These are phyloP conservation scores for Pterocles gutturalis DNA, from an alignment of 2,113 vertebrate species.

Conservation along the genomic window DNA sequence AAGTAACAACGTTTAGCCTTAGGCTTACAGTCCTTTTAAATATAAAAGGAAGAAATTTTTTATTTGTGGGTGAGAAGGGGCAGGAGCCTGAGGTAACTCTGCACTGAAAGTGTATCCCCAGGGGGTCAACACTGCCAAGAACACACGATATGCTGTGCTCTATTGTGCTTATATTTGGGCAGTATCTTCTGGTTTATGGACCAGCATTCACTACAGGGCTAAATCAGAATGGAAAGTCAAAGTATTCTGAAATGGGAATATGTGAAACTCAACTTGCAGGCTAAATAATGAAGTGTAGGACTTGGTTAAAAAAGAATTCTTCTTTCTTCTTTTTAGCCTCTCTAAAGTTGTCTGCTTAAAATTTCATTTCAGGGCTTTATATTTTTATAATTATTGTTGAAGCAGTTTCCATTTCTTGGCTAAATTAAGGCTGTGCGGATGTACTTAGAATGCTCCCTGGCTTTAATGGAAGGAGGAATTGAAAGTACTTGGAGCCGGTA, in stretches of 20 bases:
- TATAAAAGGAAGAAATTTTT: neutral
- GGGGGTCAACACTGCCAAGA: neutral
- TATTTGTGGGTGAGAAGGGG: neutral
- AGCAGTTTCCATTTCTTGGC: neutral
- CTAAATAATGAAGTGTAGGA: neutral
- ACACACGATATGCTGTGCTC: neutral
- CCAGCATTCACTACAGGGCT: neutral
- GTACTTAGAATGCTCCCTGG: neutral
- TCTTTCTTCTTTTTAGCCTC: neutral
- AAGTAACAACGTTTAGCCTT: neutral
- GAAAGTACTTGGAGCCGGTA: neutral
- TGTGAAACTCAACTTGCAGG: neutral
- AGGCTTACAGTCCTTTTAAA: neutral
- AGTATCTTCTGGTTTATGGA: neutral
- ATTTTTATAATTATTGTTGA: neutral
- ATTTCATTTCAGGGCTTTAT: neutral
- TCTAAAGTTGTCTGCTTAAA: neutral
- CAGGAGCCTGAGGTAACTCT: neutral
- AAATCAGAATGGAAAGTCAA: neutral
- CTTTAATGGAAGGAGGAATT: neutral
- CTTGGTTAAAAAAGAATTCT: neutral
- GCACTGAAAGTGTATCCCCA: neutral
- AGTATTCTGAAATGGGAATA: neutral
- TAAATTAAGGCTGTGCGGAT: neutral
- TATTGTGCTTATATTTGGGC: neutral